Percentiles rank a stretch among this genome's conserved stretches.
These are phyloP conservation scores for Orthosia incerta DNA, from an alignment of 2,888 invertebrate species.

Conservation along the genomic window DNA sequence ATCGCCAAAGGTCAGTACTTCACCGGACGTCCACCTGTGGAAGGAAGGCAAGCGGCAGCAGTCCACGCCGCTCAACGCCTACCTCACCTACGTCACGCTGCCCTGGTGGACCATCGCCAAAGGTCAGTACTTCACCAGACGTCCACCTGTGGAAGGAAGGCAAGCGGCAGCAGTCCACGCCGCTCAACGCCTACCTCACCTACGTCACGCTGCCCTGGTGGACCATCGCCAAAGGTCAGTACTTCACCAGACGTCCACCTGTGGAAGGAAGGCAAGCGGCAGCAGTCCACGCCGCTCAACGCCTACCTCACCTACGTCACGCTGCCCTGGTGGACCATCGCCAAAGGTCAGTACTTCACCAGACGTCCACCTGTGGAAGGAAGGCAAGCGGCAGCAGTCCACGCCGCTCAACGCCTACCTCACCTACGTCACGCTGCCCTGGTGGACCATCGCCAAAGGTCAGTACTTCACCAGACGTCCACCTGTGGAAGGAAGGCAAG, in stretches of 20 bases:
- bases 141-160: constrained; percentile 99
- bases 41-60: constrained; percentile 98
- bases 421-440: constrained; percentile 99
- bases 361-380: constrained; percentile 99
- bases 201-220: constrained; percentile 99
- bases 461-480: constrained; percentile 97
- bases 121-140: constrained; percentile 97
- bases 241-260: constrained; percentile 99
- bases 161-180: constrained; percentile 97
- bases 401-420: constrained; percentile 98
- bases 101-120: constrained; percentile 99
- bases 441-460: constrained; percentile 99
- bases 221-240: constrained; percentile 97
- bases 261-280: constrained; percentile 98
- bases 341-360: constrained; percentile 96
- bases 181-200: constrained; percentile 98
- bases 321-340: constrained; percentile 99
- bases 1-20: constrained; percentile 96
- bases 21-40: constrained; percentile 99
- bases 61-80: constrained; percentile 98
- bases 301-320: constrained; percentile 99
- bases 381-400: constrained; percentile 97
- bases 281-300: constrained; percentile 97
- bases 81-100: constrained; percentile 98
- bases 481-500: constrained; percentile 99